Percentiles rank a stretch among this genome's conserved stretches.
These are phyloP conservation scores for Anableps anableps DNA, from an alignment of 2,797 vertebrate species.

Conservation along the genomic window DNA sequence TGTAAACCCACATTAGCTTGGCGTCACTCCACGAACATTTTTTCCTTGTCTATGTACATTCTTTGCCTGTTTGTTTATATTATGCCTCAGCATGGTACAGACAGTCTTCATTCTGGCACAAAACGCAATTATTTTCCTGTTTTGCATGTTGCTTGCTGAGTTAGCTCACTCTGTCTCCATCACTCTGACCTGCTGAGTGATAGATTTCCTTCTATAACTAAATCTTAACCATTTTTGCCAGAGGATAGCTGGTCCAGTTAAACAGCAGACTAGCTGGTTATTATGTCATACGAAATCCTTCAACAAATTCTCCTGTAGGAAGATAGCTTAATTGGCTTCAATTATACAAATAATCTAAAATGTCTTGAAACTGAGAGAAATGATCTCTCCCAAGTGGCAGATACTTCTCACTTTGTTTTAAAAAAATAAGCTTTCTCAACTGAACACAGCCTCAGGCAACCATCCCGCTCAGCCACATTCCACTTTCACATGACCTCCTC, in stretches of 20 bases:
- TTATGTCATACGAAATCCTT: slow-evolving; percentile 19
- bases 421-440: slow-evolving; percentile 52
- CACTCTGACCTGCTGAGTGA: slow-evolving; percentile 63
- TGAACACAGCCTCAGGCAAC: slow-evolving; percentile 51
- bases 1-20: slow-evolving; percentile 16
- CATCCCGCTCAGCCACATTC: slow-evolving; percentile 64
- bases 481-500: slow-evolving; percentile 73
- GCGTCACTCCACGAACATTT: slow-evolving; percentile 18
- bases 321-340: slow-evolving; percentile 37
- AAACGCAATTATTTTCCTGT: slow-evolving; percentile 55
- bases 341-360: slow-evolving; percentile 56
- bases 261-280: background rate
- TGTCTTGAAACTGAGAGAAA: slow-evolving; percentile 27
- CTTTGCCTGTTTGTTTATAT: slow-evolving; percentile 15
- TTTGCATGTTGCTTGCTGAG: slow-evolving; percentile 67
- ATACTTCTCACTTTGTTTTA: slow-evolving; percentile 59
- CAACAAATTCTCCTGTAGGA: slow-evolving; percentile 10
- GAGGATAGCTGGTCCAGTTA: slow-evolving; percentile 61
- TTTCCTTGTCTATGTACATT: background rate
- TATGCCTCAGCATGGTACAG: slow-evolving; percentile 14
- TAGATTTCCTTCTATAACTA: slow-evolving; percentile 50
- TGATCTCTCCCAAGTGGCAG: slow-evolving; percentile 55
- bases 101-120: slow-evolving; percentile 33
- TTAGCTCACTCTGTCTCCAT: slow-evolving; percentile 60
- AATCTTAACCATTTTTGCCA: slow-evolving; percentile 54